A percentile compares a stretch with the other conserved stretches of the same genome.
These are phyloP conservation scores for Pristionchus maxplancki DNA, from an alignment of 2,888 invertebrate genomes.

Conservation along the genomic window DNA sequence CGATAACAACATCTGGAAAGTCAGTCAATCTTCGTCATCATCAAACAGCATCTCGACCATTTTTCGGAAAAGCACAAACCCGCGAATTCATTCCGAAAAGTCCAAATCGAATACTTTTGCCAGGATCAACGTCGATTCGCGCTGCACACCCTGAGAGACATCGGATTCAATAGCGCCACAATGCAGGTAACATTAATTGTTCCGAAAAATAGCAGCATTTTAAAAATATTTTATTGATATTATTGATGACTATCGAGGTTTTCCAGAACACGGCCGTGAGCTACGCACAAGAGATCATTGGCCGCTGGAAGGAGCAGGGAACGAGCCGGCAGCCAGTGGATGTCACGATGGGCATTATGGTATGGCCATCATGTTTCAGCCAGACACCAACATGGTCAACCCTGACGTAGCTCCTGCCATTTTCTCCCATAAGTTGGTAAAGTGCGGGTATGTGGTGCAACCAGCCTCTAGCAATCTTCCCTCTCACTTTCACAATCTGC, in stretches of 20 bases:
- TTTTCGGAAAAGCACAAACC: too few species aligned
- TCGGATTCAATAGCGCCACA: neutral
- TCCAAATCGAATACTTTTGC: too few species aligned
- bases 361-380: neutral
- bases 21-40: neutral
- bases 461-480: too few species aligned
- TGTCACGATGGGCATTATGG: neutral
- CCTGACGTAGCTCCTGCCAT: too few species aligned
- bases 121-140: constrained; percentile 27
- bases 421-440: too few species aligned
- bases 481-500: neutral
- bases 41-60: too few species aligned
- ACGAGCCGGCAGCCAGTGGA: neutral
- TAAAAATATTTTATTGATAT: too few species aligned
- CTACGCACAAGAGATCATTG: constrained; percentile 8
- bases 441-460: too few species aligned
- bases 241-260: too few species aligned
- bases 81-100: too few species aligned
- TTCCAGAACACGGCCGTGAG: neutral
- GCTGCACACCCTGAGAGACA: neutral
- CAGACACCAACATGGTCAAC: too few species aligned
- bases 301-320: neutral
- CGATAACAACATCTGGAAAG: neutral
- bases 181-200: neutral
- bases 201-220: too few species aligned